These are phyloP conservation scores for Syngnathoides biaculeatus DNA, from an alignment of 2,113 vertebrate species.

Conservation along the genomic window DNA sequence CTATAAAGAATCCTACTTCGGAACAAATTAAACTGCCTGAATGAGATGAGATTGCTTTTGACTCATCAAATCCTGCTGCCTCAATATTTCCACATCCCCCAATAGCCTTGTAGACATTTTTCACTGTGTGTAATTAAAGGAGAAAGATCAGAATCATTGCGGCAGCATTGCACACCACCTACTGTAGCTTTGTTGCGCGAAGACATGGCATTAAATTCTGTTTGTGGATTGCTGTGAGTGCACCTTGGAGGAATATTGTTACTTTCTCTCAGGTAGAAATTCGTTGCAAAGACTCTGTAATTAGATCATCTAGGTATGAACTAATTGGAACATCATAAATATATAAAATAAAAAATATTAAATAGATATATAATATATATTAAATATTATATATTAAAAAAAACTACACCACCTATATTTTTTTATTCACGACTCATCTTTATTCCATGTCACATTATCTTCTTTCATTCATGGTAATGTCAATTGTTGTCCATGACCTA, in stretches of 20 bases:
- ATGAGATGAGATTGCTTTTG: slow-evolving; percentile 1
- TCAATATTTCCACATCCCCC: slow-evolving; percentile 8
- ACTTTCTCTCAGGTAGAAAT: not conserved
- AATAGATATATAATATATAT: no score
- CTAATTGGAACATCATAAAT: not conserved
- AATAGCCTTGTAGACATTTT: slow-evolving; percentile 2
- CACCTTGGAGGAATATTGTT: not conserved
- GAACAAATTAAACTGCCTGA: slow-evolving; percentile 4
- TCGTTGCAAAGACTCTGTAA: not conserved
- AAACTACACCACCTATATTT: not conserved
- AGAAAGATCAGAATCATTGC: slow-evolving; percentile 1
- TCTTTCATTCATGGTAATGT: not conserved
- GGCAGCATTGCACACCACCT: not conserved
- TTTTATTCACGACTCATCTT: not conserved
- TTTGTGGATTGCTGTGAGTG: not conserved
- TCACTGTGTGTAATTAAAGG: slow-evolving; percentile 1
- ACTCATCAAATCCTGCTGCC: slow-evolving; percentile 1
- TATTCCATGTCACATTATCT: not conserved
- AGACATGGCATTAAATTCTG: not conserved
- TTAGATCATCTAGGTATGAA: not conserved
- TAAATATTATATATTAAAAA: no score
- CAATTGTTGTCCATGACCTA: not conserved
- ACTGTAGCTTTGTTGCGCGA: not conserved
- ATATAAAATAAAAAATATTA: not conserved
- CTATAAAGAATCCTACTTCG: not conserved